Percentiles rank a stretch among this genome's conserved stretches.
These are phyloP conservation scores for Zaprionus camerounensis DNA, from an alignment of 1,140 invertebrate species.

Conservation along the genomic window DNA sequence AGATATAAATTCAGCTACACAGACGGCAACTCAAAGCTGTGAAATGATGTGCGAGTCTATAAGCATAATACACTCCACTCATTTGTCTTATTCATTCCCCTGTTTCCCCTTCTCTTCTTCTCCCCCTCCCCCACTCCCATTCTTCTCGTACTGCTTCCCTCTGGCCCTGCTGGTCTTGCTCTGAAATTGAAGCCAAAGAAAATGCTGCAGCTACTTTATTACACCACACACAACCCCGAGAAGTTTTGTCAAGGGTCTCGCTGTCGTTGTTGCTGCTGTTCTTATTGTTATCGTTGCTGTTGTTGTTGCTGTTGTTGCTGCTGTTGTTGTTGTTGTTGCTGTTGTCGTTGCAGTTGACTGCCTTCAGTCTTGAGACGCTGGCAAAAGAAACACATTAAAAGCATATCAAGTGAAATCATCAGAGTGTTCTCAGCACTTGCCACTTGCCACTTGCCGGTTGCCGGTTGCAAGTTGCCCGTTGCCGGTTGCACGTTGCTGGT, in stretches of 20 bases:
- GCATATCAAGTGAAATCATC: constrained; percentile 75
- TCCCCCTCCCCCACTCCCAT: not conserved
- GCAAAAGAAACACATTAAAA: constrained; percentile 80
- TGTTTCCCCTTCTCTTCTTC: not conserved
- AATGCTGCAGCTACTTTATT: constrained; percentile 72
- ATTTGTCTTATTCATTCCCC: constrained; percentile 1
- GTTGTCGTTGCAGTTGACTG: constrained; percentile 71
- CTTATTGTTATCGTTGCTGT: not conserved
- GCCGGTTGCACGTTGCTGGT: constrained; percentile 43
- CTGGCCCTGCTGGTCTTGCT: constrained; percentile 30
- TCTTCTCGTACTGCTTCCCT: not conserved
- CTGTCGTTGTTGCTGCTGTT: not conserved
- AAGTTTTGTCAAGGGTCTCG: constrained; percentile 49
- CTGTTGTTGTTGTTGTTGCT: constrained; percentile 8
- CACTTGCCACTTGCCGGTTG: constrained; percentile 39
- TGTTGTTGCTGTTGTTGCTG: not conserved
- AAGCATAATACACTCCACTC: constrained; percentile 62
- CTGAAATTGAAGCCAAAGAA: constrained; percentile 75
- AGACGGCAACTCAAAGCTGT: constrained; percentile 44
- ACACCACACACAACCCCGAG: constrained; percentile 58
- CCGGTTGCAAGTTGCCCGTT: constrained; percentile 40
- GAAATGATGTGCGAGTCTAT: constrained; percentile 74
- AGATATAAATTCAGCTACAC: not conserved
- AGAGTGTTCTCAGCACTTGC: constrained; percentile 63
- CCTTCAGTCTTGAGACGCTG: constrained; percentile 43